Evolutionary conservation across 2,113 vertebrate genomes (phyloP).

Genomic region (Triplophysa tibetana): DNA sequence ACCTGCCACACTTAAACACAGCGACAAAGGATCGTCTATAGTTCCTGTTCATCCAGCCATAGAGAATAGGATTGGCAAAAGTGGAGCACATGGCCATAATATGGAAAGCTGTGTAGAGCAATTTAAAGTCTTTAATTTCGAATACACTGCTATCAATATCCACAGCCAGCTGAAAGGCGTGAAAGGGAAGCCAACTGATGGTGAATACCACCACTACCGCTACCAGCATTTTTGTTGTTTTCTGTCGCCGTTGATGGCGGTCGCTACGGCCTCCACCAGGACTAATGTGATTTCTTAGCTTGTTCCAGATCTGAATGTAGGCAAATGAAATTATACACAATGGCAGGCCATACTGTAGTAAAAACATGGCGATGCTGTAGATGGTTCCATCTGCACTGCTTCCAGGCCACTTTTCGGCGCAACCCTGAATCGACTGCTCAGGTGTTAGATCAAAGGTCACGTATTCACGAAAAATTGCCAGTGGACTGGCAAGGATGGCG

Average conservation of each 20-base stretch:
- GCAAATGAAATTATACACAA: conserved; percentile 89
- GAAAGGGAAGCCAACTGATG: conserved; percentile 91
- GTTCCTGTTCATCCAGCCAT: conserved; percentile 98
- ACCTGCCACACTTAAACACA: conserved; percentile 81
- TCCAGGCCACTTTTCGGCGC: conserved; percentile 91
- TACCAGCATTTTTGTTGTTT: conserved; percentile 94
- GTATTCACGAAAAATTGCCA: conserved; percentile 94
- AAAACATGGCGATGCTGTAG: conserved; percentile 87
- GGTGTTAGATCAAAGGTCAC: conserved; percentile 82
- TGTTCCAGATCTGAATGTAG: conserved; percentile 90
- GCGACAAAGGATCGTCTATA: conserved; percentile 89
- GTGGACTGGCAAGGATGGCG: conserved; percentile 86
- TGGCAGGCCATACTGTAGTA: conserved; percentile 90
- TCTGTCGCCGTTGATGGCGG: conserved; percentile 84
- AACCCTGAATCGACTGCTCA: conserved; percentile 84
- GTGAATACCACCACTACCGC: conserved; percentile 94
- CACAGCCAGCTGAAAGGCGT: conserved; percentile 92
- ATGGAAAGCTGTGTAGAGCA: conserved; percentile 92
- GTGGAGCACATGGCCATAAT: conserved; percentile 96
- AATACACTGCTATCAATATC: conserved; percentile 88
- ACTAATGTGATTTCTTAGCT: conserved; percentile 86
- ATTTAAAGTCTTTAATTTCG: conserved; percentile 88
- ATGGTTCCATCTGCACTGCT: conserved; percentile 83
- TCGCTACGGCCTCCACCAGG: conserved; percentile 75
- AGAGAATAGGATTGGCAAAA: conserved; percentile 92